phyloP scores from a whole-genome alignment of 1,140 invertebrate genomes.

The Caenorhabditis remanei region DNA sequence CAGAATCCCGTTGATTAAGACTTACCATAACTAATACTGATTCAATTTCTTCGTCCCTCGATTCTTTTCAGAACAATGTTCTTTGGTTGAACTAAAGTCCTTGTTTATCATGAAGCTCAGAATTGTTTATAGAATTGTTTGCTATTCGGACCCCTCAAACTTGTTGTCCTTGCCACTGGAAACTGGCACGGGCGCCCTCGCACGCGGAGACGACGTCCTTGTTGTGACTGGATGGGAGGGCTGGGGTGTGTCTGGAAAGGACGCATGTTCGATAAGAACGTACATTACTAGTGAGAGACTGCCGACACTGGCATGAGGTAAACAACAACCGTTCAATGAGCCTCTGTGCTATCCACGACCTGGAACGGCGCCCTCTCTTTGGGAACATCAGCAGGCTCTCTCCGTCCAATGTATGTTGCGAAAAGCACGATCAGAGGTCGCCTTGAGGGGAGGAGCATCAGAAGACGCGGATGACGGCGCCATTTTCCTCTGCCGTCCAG shows the following conservation, averaged over 20 bases:
- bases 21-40: too few relatives aligned
- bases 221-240: not conserved
- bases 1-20: too few relatives aligned
- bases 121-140: slow-evolving; percentile 31
- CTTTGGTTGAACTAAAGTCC: slow-evolving; percentile 11
- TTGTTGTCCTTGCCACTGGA: slow-evolving; percentile 20
- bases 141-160: slow-evolving; percentile 4
- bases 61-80: slow-evolving; percentile 1
- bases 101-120: slow-evolving; percentile 26
- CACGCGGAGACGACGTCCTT: slow-evolving; percentile 21
- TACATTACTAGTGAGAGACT: slow-evolving; percentile 37
- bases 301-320: slow-evolving; percentile 28
- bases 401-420: slow-evolving; percentile 18
- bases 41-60: not conserved
- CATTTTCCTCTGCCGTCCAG: not conserved
- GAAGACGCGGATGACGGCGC: not conserved
- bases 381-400: slow-evolving; percentile 31
- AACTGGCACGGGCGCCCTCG: slow-evolving; percentile 29
- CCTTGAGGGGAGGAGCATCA: not conserved
- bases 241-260: slow-evolving; percentile 5
- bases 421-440: slow-evolving; percentile 49
- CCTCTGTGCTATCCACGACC: slow-evolving; percentile 52
- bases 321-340: slow-evolving; percentile 55
- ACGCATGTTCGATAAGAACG: slow-evolving; percentile 50
- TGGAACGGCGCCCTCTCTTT: slow-evolving; percentile 39